Conservation (phyloP, 2,113 vertebrate species). For the Cheilinus undulatus region DNA sequence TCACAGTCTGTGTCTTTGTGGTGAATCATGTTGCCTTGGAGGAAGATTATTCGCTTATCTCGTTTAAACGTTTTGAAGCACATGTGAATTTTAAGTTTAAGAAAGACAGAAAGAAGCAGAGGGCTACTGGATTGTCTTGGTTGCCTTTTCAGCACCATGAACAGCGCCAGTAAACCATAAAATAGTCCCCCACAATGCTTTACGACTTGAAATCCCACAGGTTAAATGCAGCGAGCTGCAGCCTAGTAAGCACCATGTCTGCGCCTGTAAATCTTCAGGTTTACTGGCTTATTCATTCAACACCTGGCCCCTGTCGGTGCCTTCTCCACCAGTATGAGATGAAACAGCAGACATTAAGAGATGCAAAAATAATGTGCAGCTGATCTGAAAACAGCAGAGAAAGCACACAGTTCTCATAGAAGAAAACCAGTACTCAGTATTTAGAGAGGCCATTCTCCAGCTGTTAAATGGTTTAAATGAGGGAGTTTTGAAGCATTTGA, state of each 20-base stretch:
- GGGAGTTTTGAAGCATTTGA: too few relatives aligned
- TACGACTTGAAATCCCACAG: background rate
- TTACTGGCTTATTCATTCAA: background rate
- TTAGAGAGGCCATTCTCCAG: too few relatives aligned
- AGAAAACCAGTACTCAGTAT: background rate
- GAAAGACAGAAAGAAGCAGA: background rate
- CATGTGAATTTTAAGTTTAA: background rate
- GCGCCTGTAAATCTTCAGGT: slow-evolving; percentile 3
- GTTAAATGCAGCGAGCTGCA: background rate
- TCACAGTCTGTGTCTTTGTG: background rate
- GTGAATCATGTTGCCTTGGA: background rate
- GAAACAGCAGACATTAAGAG: background rate
- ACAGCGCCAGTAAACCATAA: slow-evolving; percentile 25
- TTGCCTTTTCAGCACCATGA: slow-evolving; percentile 19
- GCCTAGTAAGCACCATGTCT: background rate
- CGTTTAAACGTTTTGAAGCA: background rate
- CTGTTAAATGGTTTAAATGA: too few relatives aligned
- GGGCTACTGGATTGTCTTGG: background rate
- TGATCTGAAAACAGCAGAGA: background rate
- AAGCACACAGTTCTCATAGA: background rate
- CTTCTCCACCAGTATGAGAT: background rate
- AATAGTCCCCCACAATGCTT: background rate
- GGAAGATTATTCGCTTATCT: background rate
- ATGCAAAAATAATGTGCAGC: background rate
- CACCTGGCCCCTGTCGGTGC: background rate